These are phyloP conservation scores for Slavum lentiscoides DNA, from an alignment of 2,888 invertebrate genomes.

Conservation along the genomic window DNA sequence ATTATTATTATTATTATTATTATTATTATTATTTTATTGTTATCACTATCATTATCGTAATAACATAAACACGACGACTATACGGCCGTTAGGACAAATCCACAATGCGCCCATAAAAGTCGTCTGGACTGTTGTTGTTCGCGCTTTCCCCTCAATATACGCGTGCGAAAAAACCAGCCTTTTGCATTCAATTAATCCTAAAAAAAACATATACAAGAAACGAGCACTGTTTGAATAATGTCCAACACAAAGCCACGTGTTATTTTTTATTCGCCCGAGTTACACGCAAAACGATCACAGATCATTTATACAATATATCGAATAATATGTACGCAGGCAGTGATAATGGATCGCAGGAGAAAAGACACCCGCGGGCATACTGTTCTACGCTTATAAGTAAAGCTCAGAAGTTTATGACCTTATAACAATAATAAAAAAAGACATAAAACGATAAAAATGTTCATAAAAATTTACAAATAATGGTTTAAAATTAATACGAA, in stretches of 20 bases:
- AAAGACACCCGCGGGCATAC: background rate
- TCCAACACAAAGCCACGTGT: slow-evolving; percentile 14
- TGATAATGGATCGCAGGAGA: background rate
- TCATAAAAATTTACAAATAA: too few species aligned
- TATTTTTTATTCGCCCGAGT: slow-evolving; percentile 32
- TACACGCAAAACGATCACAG: background rate
- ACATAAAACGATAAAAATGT: too few species aligned
- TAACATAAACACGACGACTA: slow-evolving; percentile 19
- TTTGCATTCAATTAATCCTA: slow-evolving; percentile 36
- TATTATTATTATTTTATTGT: slow-evolving; percentile 36
- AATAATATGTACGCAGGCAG: background rate
- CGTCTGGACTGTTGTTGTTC: background rate
- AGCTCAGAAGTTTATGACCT: too few species aligned
- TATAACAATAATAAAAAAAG: too few species aligned
- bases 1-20: slow-evolving; percentile 13
- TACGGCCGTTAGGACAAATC: slow-evolving; percentile 6
- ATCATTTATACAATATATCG: background rate
- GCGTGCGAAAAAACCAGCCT: background rate
- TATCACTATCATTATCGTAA: slow-evolving; percentile 26
- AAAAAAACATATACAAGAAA: background rate
- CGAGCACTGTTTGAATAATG: slow-evolving; percentile 14
- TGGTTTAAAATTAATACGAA: too few species aligned
- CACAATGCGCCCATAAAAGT: background rate
- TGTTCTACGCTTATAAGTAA: background rate
- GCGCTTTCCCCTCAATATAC: background rate